Conservation (phyloP, 1,140 invertebrate species). For the Caenorhabditis inopinata region DNA sequence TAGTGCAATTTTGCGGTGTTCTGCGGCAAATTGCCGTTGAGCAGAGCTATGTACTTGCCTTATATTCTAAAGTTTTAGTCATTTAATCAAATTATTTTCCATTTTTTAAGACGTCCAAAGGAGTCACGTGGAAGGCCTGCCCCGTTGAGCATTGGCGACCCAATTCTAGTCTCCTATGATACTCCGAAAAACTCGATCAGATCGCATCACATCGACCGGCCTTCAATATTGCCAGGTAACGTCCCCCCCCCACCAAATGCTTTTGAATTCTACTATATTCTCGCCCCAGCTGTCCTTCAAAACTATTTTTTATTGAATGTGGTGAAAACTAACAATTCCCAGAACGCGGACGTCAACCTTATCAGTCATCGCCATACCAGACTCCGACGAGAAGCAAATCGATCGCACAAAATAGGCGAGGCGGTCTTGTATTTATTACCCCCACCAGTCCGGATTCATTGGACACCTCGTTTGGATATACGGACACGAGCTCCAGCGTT, state of each 20-base stretch:
- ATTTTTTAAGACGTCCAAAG: slow-evolving; percentile 1
- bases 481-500: background rate
- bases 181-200: slow-evolving; percentile 13
- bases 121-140: background rate
- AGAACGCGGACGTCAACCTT: background rate
- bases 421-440: background rate
- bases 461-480: background rate
- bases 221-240: slow-evolving; percentile 8
- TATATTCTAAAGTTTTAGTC: no score
- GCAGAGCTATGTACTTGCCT: no score
- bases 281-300: background rate
- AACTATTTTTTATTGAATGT: no score
- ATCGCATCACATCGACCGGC: slow-evolving; percentile 3
- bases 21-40: no score
- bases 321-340: background rate
- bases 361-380: background rate
- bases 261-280: background rate
- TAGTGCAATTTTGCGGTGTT: no score
- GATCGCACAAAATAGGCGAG: background rate
- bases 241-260: no score
- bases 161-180: slow-evolving; percentile 33
- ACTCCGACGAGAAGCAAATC: background rate
- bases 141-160: slow-evolving; percentile 35
- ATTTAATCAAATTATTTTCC: no score
- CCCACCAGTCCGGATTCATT: background rate